Evolutionary conservation across 2,797 vertebrate genomes (phyloP).

Genomic region (Pagetopsis macropterus): DNA sequence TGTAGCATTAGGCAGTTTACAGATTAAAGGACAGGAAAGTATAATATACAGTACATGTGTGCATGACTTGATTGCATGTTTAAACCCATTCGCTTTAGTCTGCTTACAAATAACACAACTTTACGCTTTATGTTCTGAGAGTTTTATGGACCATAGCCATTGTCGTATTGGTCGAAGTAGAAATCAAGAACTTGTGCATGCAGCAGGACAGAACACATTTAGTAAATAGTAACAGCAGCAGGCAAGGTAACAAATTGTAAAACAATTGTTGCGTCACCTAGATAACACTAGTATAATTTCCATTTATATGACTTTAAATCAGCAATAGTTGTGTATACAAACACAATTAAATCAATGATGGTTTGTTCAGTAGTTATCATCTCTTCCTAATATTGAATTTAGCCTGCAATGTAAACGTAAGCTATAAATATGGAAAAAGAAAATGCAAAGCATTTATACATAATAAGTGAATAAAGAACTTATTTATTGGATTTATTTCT

Average conservation of each 20-base stretch:
- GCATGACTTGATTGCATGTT: too few relatives aligned
- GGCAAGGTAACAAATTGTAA: neutral
- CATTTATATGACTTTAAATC: too few relatives aligned
- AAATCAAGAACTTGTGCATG: neutral
- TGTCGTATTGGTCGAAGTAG: neutral
- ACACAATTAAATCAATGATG: neutral
- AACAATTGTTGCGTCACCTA: too few relatives aligned
- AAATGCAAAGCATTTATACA: too few relatives aligned
- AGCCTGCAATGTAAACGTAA: too few relatives aligned
- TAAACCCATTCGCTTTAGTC: too few relatives aligned
- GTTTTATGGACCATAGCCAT: neutral
- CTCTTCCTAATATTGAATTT: neutral
- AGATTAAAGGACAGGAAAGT: neutral
- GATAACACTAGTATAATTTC: too few relatives aligned
- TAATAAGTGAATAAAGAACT: neutral
- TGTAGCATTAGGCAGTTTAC: neutral
- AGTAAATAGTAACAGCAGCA: neutral
- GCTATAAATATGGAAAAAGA: neutral
- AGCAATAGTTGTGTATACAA: too few relatives aligned
- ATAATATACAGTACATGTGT: too few relatives aligned
- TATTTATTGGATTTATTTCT: conserved; percentile 15
- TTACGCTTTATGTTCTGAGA: neutral
- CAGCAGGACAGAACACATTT: neutral
- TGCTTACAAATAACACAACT: too few relatives aligned
- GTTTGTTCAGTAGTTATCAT: neutral